Evolutionary conservation across 2,113 vertebrate genomes (phyloP).

Genomic region (Sus scrofa): DNA sequence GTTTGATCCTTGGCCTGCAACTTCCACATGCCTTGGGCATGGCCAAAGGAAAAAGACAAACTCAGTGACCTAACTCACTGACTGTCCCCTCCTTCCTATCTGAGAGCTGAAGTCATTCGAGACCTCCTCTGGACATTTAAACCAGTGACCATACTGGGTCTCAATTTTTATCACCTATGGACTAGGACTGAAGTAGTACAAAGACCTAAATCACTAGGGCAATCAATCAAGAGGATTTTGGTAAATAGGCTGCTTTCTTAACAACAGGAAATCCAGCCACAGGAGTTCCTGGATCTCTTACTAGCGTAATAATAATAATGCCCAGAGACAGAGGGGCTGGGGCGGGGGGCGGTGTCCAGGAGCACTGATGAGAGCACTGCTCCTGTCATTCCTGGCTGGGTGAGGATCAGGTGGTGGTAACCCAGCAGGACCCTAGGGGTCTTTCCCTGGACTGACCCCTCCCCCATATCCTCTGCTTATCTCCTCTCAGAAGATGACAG

Average conservation of each 20-base stretch:
- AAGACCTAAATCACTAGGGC: background rate
- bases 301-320: background rate
- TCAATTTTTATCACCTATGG: background rate
- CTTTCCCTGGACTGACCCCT: background rate
- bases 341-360: background rate
- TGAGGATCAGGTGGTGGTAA: background rate
- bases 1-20: no score
- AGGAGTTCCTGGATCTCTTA: background rate
- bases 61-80: background rate
- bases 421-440: background rate
- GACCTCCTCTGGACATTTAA: background rate
- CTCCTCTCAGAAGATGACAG: background rate
- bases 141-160: background rate
- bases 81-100: no score
- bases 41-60: background rate
- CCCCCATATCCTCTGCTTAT: background rate
- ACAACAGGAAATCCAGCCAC: background rate
- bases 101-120: background rate
- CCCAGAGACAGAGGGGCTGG: background rate
- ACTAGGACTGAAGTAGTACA: background rate
- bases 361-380: background rate
- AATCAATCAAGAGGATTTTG: background rate
- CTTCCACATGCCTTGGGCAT: no score
- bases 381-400: background rate
- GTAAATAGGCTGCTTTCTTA: background rate